A percentile compares a stretch with the other conserved stretches of the same genome.
phyloP scores from a whole-genome alignment of 2,113 vertebrate species.

The Alectura lathami region DNA sequence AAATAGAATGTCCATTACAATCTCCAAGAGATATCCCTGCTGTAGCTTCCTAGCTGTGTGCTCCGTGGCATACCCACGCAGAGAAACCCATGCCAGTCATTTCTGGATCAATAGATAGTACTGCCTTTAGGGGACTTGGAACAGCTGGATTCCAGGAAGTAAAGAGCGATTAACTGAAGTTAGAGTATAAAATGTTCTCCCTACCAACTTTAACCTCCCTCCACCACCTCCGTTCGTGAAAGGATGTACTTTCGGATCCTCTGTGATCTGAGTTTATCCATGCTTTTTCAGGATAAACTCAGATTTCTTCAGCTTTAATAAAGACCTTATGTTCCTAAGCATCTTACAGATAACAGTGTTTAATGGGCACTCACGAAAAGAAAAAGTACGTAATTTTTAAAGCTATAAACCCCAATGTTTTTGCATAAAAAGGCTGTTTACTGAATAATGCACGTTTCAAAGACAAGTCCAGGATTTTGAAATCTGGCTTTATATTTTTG shows the following conservation, averaged over 20 bases:
- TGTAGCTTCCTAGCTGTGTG: neutral
- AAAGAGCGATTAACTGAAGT: neutral
- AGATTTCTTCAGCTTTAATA: conserved; percentile 68
- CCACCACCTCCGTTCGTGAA: neutral
- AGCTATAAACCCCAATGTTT: neutral
- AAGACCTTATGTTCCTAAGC: conserved; percentile 64
- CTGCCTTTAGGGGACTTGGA: neutral
- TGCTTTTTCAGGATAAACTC: conserved; percentile 60
- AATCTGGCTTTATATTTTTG: neutral
- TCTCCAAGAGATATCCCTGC: neutral
- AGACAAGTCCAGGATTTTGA: neutral
- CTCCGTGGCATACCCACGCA: neutral
- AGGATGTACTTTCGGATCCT: neutral
- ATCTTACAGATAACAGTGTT: conserved; percentile 55
- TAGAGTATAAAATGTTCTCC: neutral
- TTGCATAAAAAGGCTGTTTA: neutral
- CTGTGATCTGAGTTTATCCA: conserved; percentile 50
- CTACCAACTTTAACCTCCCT: neutral
- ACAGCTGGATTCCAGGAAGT: neutral
- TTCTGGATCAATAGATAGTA: neutral
- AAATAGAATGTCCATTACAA: neutral
- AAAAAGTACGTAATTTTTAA: neutral
- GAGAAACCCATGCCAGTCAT: neutral
- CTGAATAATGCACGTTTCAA: neutral
- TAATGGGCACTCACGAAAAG: conserved; percentile 43